Base-by-base conservation (phyloP, 2,113 vertebrate species). In the Riparia riparia region DNA sequence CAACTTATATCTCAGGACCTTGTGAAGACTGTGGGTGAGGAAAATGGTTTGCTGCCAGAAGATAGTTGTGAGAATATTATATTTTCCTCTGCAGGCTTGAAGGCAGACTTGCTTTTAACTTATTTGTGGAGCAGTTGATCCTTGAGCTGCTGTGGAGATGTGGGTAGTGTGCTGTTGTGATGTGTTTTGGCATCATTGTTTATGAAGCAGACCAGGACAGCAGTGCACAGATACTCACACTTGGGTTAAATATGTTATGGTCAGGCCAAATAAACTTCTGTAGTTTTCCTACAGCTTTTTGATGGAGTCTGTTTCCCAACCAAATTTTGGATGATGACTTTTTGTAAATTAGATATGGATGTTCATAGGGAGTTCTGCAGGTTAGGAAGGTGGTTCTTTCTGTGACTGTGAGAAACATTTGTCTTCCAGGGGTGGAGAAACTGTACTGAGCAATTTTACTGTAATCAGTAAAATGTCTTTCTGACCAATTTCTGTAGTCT, bases 331-430 rank as follows among this genome's bases (percentile, higher is more conserved):
- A 8, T 64, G 10, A 20, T 49, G 9, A 37, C 7, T 32, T 69
- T 82, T 53, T 90, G 31, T 85, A 17, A 42, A 58, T 32, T 20
- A 82, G 11, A 41, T 68, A 1, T 0, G 2, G 20, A 17, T 79
- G 29, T 80, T 77, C 12, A 7, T 34, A 14, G 22, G 34, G n/a
- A 11, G 16, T 17, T 39, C 26, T 74, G 17, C 37, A 49, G n/a
- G 11, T 82, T n/a, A 63, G 44, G 25, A 49, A 34, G 7, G 4
- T 45, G 17, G 5, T 18, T 49, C 3, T 79, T 85, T 60, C 39
- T 1, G 0, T 1, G 9, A 14, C 53, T 44, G 22, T 2, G 1
- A 41, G 41, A 87, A 90, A 44, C 1, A 0, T 54, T 85, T 54
- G 7, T 82, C 57, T 85, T 85, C 26, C 41, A 57, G 49, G n/a